Conservation (phyloP, 2,888 invertebrate species). For the Unio delphinus region DNA sequence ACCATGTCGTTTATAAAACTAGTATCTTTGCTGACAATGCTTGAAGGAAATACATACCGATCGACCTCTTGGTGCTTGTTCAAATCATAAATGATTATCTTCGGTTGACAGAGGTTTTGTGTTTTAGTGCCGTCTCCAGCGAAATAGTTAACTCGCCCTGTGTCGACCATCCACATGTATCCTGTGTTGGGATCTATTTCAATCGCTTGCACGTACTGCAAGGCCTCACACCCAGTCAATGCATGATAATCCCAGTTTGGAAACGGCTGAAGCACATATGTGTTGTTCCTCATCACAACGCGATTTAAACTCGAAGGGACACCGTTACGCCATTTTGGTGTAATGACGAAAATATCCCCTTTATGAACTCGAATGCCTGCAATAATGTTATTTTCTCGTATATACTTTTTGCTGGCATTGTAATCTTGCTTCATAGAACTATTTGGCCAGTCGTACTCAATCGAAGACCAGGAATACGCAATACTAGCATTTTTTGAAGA, state of each 20-base stretch:
- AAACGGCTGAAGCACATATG: conserved; percentile 25
- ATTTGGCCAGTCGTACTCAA: conserved; percentile 30
- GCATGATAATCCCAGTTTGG: conserved; percentile 34
- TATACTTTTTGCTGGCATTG: conserved; percentile 6
- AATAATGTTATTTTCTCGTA: conserved; percentile 20
- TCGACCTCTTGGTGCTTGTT: not conserved
- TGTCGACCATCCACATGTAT: conserved; percentile 43
- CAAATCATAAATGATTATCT: not conserved
- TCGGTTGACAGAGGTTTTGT: not conserved
- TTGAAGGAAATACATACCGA: conserved; percentile 29
- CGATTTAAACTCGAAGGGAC: conserved; percentile 33
- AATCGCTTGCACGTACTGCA: conserved; percentile 42
- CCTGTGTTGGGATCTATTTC: conserved; percentile 43
- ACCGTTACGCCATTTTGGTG: conserved; percentile 35
- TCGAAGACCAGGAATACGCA: conserved; percentile 25
- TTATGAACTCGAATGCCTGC: conserved; percentile 26
- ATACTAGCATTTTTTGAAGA: not conserved
- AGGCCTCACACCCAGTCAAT: conserved; percentile 25
- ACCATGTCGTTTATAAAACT: conserved; percentile 50
- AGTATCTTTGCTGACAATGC: conserved; percentile 17
- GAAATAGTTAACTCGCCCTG: conserved; percentile 19
- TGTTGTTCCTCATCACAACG: conserved; percentile 13
- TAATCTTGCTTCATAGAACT: conserved; percentile 7
- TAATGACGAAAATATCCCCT: conserved; percentile 26
- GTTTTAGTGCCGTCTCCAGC: not conserved